phyloP scores from a whole-genome alignment of 2,113 vertebrate genomes.

The Clupea harengus region DNA sequence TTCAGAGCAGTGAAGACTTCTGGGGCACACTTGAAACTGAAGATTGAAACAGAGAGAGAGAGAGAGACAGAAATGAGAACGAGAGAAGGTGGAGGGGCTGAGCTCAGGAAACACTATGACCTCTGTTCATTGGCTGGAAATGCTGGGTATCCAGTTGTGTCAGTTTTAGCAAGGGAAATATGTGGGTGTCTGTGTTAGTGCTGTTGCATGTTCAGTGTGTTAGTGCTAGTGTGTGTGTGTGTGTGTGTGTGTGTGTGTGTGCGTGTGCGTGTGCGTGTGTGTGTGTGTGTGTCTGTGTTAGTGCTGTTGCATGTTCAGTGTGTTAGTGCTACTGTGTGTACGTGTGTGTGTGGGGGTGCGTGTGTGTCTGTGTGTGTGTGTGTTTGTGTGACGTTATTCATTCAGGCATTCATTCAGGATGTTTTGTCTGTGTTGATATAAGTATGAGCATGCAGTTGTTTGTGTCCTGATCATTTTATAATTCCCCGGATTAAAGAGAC shows the following conservation, averaged over 20 bases:
- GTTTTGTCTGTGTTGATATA: not conserved
- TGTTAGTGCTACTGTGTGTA: not conserved
- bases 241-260: constrained; percentile 38
- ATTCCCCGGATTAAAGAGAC: not conserved
- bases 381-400: not conserved
- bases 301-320: not conserved
- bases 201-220: not conserved
- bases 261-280: not conserved
- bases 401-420: not conserved
- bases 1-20: constrained; percentile 14
- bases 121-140: not conserved
- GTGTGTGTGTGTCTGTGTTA: not conserved
- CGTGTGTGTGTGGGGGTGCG: not conserved
- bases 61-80: not conserved
- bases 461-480: not conserved
- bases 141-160: not conserved
- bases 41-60: not conserved
- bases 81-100: not conserved
- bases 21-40: constrained; percentile 27
- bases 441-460: not conserved
- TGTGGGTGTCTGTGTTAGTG: not conserved
- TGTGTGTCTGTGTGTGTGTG: not conserved
- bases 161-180: not conserved
- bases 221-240: constrained; percentile 27
- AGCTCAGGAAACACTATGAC: not conserved